Base-by-base conservation (phyloP, 2,113 vertebrate genomes). In the Perognathus longimembris region DNA sequence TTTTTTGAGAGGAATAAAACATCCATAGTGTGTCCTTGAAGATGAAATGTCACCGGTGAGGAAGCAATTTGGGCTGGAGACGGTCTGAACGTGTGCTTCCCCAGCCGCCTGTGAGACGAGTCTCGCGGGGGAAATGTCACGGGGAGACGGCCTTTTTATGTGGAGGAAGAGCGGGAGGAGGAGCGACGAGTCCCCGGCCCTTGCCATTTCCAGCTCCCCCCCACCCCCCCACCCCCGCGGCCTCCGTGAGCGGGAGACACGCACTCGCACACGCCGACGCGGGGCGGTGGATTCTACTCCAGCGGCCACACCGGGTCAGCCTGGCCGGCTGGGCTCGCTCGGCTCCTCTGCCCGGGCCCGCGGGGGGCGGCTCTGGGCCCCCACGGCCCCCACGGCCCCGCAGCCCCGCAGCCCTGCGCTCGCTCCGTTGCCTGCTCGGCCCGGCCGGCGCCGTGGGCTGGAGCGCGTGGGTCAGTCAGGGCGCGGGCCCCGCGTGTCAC, bases 81-180 rank as follows among this genome's bases (percentile, higher is more conserved):
- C 69, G 64, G 40, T 85, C 45, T 12, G 30, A 71, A 80, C 74
- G 76, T 76, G 40, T 54, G 79, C 80, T 5, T 70, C 73, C 42
- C 21, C 66, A 40, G 22, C 17, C 92, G 34, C 61, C 92, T 74
- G 17, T 15, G 32, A 96, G 85, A 93, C 83, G 92, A 95, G 80
- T 91, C 82, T 22, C 74, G 32, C 57, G 12, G 76, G 69, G 24
- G 63, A 96, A 93, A 93, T 95, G 90, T 86, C 94, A 94, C 79
- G 92, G 83, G 38, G 80, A 77, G 67, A 79, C 89, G 85, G 59
- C 17, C 40, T 42, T 94, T 92, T 90, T 89, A 71, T 67, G 63
- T 66, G 86, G 12, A 59, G 32, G 74, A 89, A 77, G 50, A 77
- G 36, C 61, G 57, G 32, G 34, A 84, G 83, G 91, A n/a, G 85